Evolutionary conservation across 2,797 vertebrate genomes (phyloP).

Genomic region (Pangasius mekongensis): DNA sequence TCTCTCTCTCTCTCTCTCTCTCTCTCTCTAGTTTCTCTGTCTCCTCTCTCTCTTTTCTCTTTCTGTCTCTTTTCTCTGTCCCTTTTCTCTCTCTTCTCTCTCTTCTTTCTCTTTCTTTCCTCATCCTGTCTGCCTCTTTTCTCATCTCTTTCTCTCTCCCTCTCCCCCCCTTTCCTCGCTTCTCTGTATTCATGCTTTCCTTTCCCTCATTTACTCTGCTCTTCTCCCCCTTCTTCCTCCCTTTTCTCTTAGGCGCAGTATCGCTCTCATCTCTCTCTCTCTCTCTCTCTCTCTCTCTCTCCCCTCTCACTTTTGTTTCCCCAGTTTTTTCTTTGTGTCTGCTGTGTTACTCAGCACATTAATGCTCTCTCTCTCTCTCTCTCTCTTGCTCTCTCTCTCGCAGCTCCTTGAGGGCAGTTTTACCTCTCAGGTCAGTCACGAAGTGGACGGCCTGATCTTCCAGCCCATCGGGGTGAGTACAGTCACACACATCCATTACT

Average conservation of each 20-base stretch:
- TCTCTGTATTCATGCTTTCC: too few relatives aligned
- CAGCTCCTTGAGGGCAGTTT: conserved; percentile 97
- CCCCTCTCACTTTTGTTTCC: conserved; percentile 20
- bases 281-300: too few relatives aligned
- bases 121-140: too few relatives aligned
- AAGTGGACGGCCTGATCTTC: conserved; percentile 98
- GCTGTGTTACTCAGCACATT: not conserved
- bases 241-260: too few relatives aligned
- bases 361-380: not conserved
- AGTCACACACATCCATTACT: not conserved
- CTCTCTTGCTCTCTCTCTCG: conserved; percentile 16
- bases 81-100: not conserved
- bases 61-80: not conserved
- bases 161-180: not conserved
- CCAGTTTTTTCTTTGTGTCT: not conserved
- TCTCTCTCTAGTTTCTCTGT: not conserved
- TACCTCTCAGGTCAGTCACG: conserved; percentile 96
- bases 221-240: too few relatives aligned
- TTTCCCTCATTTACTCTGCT: not conserved
- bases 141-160: too few relatives aligned
- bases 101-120: not conserved
- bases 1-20: not conserved
- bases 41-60: not conserved
- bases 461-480: conserved; percentile 93
- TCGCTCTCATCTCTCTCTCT: not conserved